Evolutionary conservation across 1,140 invertebrate species (phyloP), one percentile per base, ranked within the genome.

Genomic region (Monomorium pharaonis): DNA sequence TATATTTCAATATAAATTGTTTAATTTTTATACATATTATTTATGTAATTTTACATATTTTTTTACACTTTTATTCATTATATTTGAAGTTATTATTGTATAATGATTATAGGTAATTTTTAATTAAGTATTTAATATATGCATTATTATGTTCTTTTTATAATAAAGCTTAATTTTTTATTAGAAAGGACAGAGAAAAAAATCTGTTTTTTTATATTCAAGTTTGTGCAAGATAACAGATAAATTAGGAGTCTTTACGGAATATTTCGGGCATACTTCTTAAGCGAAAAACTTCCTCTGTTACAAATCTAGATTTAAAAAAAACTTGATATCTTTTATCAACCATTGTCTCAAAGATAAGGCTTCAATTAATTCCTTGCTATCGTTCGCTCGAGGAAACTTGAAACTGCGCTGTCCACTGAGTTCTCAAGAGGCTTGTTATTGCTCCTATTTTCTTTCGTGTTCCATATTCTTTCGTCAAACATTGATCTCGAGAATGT

Each of bases 291-390:
- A 47, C n/a, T 58, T 83, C 14, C 21, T n/a, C n/a, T 83, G n/a
- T 83, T 72, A 24, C 78, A 58, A 47, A 74, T 58, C 47, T 58
- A 47, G 78, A 58, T 49, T 58, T 70, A 74, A 83, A 74, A 72
- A 74, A 74, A 72, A 74, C n/a, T 72, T 44, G 42, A 83, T 81
- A 72, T 33, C 67, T 83, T 12, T 3, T 12, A 37, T 42, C 51
- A 81, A n/a, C 65, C 16, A 51, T 33, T n/a, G 65, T 44, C n/a
- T 44, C 37, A 27, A 3, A 24, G n/a, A 72, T 72, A 58, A 72
- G 37, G 72, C 78, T 47, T 37, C 72, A 84, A 77, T 84, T 84
- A 76, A 77, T 84, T 84, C 77, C 21, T 44, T 30, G 24, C 33
- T 51, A 63, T 62, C 81, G 44, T 62, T 63, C 42, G 44, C 58